phyloP scores from a whole-genome alignment of 2,113 vertebrate genomes.

The Egretta garzetta region DNA sequence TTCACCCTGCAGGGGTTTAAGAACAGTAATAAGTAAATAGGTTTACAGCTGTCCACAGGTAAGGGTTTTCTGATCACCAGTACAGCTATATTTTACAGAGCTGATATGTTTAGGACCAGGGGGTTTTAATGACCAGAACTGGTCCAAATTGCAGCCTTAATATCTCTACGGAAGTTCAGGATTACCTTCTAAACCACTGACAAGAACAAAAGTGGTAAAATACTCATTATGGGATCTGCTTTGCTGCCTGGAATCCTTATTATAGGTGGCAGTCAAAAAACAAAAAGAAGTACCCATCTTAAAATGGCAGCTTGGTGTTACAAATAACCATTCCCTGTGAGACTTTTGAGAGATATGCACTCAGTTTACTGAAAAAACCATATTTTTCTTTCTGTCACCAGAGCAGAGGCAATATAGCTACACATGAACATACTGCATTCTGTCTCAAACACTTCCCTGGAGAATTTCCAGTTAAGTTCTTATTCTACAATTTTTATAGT shows the following conservation, averaged over 20 bases:
- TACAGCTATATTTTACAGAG: not conserved
- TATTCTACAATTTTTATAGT: constrained; percentile 38
- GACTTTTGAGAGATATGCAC: constrained; percentile 49
- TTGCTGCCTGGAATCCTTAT: constrained; percentile 46
- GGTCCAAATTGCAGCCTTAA: not conserved
- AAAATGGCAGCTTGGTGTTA: constrained; percentile 20
- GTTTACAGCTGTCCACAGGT: not conserved
- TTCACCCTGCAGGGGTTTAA: constrained; percentile 39
- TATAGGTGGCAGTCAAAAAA: not conserved
- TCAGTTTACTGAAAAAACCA: constrained; percentile 26
- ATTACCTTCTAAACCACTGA: not conserved
- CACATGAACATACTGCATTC: constrained; percentile 20
- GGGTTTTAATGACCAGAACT: not conserved
- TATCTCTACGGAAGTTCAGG: not conserved
- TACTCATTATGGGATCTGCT: constrained; percentile 11
- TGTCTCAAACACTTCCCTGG: constrained; percentile 30
- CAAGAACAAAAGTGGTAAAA: not conserved
- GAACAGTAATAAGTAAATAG: not conserved
- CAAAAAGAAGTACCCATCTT: not conserved
- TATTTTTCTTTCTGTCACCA: constrained; percentile 50
- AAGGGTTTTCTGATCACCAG: not conserved
- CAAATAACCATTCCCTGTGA: constrained; percentile 28
- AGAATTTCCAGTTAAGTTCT: constrained; percentile 56
- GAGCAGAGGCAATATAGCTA: constrained; percentile 13
- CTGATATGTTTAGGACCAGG: not conserved